Conservation (phyloP, 2,888 invertebrate genomes). For the Cyclophora albipunctata region DNA sequence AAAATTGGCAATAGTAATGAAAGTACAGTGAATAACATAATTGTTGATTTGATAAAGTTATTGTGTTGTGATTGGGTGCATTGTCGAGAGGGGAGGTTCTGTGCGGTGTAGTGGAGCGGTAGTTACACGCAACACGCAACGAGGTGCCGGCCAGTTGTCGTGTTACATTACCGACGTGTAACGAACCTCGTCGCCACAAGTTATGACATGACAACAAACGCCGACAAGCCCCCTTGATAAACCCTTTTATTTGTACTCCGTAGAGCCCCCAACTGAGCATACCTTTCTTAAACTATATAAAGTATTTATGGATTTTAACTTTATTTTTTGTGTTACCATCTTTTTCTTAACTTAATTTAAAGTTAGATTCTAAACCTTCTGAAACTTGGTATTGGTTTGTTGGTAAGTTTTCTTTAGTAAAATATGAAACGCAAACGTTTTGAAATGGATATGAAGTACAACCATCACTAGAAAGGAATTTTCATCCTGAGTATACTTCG, state of each 20-base stretch:
- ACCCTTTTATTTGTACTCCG: slow-evolving; percentile 45
- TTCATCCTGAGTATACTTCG: too few relatives aligned
- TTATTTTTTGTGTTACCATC: too few relatives aligned
- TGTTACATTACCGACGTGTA: slow-evolving; percentile 49
- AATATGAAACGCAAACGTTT: background rate
- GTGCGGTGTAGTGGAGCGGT: background rate
- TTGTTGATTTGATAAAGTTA: background rate
- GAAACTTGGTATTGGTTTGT: too few relatives aligned
- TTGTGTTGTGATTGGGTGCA: slow-evolving; percentile 8
- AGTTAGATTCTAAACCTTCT: too few relatives aligned
- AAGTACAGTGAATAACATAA: background rate
- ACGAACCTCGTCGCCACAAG: slow-evolving; percentile 51
- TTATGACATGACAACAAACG: slow-evolving; percentile 65
- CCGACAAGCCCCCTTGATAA: slow-evolving; percentile 42
- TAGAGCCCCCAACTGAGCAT: slow-evolving; percentile 19
- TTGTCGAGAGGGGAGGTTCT: background rate
- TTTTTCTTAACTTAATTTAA: too few relatives aligned
- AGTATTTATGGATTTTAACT: background rate
- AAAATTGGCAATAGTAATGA: background rate
- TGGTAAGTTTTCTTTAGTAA: too few relatives aligned
- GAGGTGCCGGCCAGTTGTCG: slow-evolving; percentile 58
- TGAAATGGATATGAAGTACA: background rate
- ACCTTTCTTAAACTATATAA: background rate
- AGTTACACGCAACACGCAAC: slow-evolving; percentile 45
- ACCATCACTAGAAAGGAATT: too few relatives aligned